Percentiles rank a stretch among this genome's conserved stretches.
Evolutionary conservation across 2,113 vertebrate species (phyloP).

Genomic region (Saguinus imperator): DNA sequence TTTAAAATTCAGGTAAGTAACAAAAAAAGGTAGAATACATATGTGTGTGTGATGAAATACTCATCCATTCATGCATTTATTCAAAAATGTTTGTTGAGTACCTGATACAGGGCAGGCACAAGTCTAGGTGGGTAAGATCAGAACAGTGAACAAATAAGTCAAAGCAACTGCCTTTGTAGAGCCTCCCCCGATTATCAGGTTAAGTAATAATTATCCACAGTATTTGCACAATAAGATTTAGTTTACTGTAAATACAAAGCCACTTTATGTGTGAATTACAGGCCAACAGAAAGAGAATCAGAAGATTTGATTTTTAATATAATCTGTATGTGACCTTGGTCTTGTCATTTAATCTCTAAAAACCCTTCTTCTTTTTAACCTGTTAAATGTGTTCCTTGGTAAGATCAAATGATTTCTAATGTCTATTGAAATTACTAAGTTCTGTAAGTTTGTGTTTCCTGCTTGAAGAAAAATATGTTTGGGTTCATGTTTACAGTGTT

Average conservation of each 20-base stretch:
- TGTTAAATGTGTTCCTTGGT: neutral
- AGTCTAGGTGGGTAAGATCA: neutral
- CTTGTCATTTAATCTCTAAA: neutral
- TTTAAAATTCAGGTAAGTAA: neutral
- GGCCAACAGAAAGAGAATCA: neutral
- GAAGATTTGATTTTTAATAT: neutral
- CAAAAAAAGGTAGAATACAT: neutral
- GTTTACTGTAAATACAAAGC: neutral
- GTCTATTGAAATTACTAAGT: constrained; percentile 1
- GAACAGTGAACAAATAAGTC: neutral
- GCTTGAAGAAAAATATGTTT: constrained; percentile 30
- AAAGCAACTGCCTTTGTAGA: neutral
- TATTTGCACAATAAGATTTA: neutral
- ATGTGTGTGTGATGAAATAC: neutral
- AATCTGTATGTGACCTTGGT: neutral
- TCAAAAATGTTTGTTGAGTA: neutral
- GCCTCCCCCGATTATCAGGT: neutral
- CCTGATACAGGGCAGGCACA: neutral
- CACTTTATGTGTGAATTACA: neutral
- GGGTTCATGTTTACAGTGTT: constrained; percentile 33
- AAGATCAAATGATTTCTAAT: neutral
- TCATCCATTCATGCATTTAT: neutral
- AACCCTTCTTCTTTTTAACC: neutral
- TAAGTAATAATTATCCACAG: neutral
- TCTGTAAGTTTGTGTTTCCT: constrained; percentile 42